A percentile compares a stretch with the other conserved stretches of the same genome.
These are phyloP conservation scores for Lagorchestes hirsutus DNA, from an alignment of 2,797 vertebrate genomes.

Conservation along the genomic window DNA sequence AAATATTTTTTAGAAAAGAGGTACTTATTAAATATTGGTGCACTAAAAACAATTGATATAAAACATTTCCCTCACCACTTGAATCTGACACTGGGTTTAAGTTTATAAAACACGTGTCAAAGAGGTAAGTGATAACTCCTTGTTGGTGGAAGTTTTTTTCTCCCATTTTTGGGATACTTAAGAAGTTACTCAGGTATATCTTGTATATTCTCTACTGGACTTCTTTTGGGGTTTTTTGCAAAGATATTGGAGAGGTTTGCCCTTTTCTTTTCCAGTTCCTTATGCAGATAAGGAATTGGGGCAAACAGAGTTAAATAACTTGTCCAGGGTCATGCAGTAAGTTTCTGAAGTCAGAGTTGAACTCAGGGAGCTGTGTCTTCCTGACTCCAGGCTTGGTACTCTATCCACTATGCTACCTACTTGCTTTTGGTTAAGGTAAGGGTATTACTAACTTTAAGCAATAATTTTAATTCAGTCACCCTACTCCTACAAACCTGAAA, in stretches of 20 bases:
- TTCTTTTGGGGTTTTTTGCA: neutral
- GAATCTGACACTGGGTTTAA: neutral
- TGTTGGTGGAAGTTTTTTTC: neutral
- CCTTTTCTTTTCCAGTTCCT: neutral
- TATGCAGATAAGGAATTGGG: neutral
- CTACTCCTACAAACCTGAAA: neutral
- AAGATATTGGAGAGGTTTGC: neutral
- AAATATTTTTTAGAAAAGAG: neutral
- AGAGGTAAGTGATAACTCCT: neutral
- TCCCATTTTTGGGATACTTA: neutral
- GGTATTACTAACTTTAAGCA: conserved; percentile 4
- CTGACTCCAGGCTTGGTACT: neutral
- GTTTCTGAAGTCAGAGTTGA: neutral
- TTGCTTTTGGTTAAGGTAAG: neutral
- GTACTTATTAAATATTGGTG: neutral
- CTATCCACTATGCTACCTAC: neutral
- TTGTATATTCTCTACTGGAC: neutral
- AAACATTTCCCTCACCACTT: neutral
- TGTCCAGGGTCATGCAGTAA: neutral
- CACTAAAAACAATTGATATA: neutral
- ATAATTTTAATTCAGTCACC: neutral
- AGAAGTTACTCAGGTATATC: neutral
- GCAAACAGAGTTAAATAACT: neutral
- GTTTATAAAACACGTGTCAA: neutral
- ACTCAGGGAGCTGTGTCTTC: neutral